A percentile compares a stretch with the other conserved stretches of the same genome.
Evolutionary conservation across 2,113 vertebrate genomes (phyloP).

Genomic region (Philantomba maxwellii): DNA sequence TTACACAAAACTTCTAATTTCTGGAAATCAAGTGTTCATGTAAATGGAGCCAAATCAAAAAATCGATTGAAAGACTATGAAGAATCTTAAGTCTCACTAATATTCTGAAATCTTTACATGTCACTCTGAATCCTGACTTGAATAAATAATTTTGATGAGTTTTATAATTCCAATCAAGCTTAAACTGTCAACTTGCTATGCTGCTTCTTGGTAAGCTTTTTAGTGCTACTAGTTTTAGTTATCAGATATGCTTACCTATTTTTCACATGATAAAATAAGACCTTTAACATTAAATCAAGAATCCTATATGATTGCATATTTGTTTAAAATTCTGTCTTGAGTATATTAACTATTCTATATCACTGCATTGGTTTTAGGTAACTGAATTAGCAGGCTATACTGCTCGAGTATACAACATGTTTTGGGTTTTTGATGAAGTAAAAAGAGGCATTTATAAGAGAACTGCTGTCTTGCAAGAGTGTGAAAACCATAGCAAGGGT

Average conservation of each 20-base stretch:
- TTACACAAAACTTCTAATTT: slow-evolving; percentile 12
- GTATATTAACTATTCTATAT: slow-evolving; percentile 49
- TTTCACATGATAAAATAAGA: not conserved
- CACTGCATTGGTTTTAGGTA: slow-evolving; percentile 78
- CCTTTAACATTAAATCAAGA: slow-evolving; percentile 8
- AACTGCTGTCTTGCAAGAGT: slow-evolving; percentile 75
- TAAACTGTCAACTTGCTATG: not conserved
- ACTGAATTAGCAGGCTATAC: slow-evolving; percentile 98
- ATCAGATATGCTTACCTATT: not conserved
- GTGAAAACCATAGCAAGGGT: slow-evolving; percentile 76
- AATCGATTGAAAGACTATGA: not conserved
- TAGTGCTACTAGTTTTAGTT: not conserved
- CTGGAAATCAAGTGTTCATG: not conserved
- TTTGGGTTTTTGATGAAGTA: slow-evolving; percentile 95
- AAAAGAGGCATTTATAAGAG: slow-evolving; percentile 94
- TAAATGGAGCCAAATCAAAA: not conserved
- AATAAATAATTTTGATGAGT: not conserved
- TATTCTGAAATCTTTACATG: not conserved
- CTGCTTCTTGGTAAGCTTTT: not conserved
- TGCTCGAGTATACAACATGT: slow-evolving; percentile 95
- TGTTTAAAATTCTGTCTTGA: not conserved
- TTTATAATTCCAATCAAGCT: not conserved
- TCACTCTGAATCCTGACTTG: not conserved
- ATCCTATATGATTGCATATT: not conserved
- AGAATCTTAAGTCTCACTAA: not conserved